These are phyloP conservation scores for Nemapogon koenigi DNA, from an alignment of 2,888 invertebrate genomes.

Conservation along the genomic window DNA sequence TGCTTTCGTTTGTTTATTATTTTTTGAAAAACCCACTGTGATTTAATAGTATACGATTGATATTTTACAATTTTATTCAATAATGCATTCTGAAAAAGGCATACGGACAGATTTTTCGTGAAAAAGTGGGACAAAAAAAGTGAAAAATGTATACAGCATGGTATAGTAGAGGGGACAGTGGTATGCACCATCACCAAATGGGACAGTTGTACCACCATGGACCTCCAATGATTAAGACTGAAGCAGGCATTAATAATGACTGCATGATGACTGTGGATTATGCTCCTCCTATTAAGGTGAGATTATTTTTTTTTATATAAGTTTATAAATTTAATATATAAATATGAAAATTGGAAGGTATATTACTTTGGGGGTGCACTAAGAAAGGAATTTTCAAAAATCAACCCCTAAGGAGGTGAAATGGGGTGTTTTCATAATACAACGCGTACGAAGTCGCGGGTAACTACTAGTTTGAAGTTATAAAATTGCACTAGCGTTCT, in stretches of 20 bases:
- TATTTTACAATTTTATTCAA: neutral
- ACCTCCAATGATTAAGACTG: conserved; percentile 67
- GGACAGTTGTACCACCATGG: conserved; percentile 62
- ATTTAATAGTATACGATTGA: conserved; percentile 6
- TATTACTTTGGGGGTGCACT: too few relatives aligned
- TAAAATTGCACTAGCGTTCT: too few relatives aligned
- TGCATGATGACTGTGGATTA: conserved; percentile 73
- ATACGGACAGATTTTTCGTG: neutral
- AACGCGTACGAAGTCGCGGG: too few relatives aligned
- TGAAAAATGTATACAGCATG: conserved; percentile 55
- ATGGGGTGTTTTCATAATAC: too few relatives aligned
- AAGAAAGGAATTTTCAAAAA: too few relatives aligned
- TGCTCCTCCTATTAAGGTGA: conserved; percentile 70
- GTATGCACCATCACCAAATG: conserved; percentile 61
- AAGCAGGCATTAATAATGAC: conserved; percentile 67
- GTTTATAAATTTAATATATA: too few relatives aligned
- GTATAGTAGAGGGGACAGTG: conserved; percentile 59
- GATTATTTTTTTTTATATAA: conserved; percentile 17
- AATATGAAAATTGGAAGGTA: too few relatives aligned
- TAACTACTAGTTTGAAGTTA: too few relatives aligned
- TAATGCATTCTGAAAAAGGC: neutral
- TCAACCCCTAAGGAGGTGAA: too few relatives aligned
- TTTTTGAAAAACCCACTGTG: neutral
- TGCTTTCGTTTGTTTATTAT: conserved; percentile 17
- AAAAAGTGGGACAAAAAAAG: neutral